Conservation (phyloP, 2,797 vertebrate genomes). For the Peromyscus melanophrys region DNA sequence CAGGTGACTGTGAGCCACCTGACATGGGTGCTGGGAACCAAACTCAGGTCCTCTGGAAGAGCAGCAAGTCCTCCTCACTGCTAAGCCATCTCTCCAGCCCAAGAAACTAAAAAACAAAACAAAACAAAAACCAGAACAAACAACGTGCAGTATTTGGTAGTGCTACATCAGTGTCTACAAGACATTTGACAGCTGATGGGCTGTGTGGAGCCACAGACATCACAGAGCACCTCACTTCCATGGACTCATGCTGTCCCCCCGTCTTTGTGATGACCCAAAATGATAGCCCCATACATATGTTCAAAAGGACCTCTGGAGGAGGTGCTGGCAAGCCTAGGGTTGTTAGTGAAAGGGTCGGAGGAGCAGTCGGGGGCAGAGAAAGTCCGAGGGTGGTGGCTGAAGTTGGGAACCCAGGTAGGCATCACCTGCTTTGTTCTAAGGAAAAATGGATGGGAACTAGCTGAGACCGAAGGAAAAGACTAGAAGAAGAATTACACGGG, state of each 20-base stretch:
- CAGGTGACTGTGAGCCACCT: neutral
- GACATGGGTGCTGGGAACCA: neutral
- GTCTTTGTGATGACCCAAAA: neutral
- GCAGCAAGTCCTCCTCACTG: neutral
- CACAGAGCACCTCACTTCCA: neutral
- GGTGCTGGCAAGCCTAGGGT: too few species aligned
- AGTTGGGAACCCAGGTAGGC: neutral
- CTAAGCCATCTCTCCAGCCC: neutral
- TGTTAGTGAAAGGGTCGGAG: neutral
- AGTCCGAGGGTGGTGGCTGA: neutral
- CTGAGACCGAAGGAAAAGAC: neutral
- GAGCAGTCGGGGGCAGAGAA: neutral
- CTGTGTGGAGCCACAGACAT: too few species aligned
- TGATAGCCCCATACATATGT: neutral
- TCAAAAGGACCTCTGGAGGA: neutral
- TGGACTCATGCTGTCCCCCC: neutral
- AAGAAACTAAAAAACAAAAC: neutral
- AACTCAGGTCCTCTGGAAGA: neutral
- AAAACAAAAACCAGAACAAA: neutral
- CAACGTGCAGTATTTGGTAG: neutral
- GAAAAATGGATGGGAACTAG: neutral
- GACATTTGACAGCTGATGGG: neutral
- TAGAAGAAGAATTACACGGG: neutral
- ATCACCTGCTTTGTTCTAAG: neutral
- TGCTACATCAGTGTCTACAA: too few species aligned